A percentile compares a stretch with the other conserved stretches of the same genome.
These are phyloP conservation scores for Eriosoma lanigerum DNA, from an alignment of 1,140 invertebrate genomes.

Conservation along the genomic window DNA sequence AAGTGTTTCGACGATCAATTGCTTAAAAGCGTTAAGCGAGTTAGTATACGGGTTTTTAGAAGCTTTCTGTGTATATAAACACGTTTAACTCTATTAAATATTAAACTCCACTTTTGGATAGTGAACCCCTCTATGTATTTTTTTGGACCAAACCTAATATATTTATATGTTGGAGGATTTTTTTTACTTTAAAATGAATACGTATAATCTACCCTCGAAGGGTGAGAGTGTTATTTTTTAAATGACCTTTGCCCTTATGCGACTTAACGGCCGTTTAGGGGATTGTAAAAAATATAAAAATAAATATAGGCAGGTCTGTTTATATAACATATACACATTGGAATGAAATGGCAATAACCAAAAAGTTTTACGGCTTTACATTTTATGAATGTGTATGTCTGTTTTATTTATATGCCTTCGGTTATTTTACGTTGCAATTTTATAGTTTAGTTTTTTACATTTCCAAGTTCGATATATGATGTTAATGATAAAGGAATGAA, in stretches of 20 bases:
- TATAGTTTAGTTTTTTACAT: constrained; percentile 8
- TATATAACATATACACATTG: constrained; percentile 47
- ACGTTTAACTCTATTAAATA: constrained; percentile 49
- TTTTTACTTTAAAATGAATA: constrained; percentile 52
- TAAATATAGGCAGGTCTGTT: constrained; percentile 42
- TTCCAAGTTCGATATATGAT: not conserved
- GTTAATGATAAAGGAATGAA: no score
- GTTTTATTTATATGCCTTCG: constrained; percentile 37
- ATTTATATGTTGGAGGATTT: constrained; percentile 36
- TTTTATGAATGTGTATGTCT: constrained; percentile 34
- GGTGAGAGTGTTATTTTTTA: constrained; percentile 42
- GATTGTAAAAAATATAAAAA: constrained; percentile 45
- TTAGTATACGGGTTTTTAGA: constrained; percentile 1
- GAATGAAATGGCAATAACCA: constrained; percentile 48
- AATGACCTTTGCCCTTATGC: constrained; percentile 43
- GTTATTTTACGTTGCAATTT: constrained; percentile 29
- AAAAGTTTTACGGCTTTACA: constrained; percentile 48
- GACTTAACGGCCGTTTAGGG: constrained; percentile 51
- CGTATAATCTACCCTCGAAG: constrained; percentile 43
- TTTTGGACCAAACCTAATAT: constrained; percentile 39
- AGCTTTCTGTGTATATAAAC: constrained; percentile 26
- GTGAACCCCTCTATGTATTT: constrained; percentile 42
- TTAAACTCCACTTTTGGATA: constrained; percentile 48
- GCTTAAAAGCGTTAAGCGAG: not conserved
- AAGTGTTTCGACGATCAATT: constrained; percentile 37